A percentile compares a stretch with the other conserved stretches of the same genome.
phyloP scores from a whole-genome alignment of 2,888 invertebrate species.

The Dinocampus coccinellae region DNA sequence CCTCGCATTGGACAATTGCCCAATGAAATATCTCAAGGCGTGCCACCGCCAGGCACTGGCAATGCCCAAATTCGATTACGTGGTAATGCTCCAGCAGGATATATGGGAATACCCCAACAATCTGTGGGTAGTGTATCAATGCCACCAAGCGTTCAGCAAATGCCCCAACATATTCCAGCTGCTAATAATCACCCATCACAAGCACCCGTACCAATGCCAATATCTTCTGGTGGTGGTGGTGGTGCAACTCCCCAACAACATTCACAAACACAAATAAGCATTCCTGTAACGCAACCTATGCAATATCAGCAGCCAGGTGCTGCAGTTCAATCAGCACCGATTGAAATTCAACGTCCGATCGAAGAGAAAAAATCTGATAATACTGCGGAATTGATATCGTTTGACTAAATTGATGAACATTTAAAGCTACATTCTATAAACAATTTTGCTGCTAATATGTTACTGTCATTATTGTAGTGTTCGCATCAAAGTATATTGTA shows the following conservation, averaged over 20 bases:
- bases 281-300: slow-evolving; percentile 46
- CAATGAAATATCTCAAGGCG: slow-evolving; percentile 42
- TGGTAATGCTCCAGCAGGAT: slow-evolving; percentile 40
- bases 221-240: slow-evolving; percentile 35
- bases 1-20: slow-evolving; percentile 27
- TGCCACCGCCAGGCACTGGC: slow-evolving; percentile 48
- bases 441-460: not conserved
- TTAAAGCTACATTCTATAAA: not conserved
- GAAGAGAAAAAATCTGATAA: slow-evolving; percentile 70
- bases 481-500: not conserved
- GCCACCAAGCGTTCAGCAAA: slow-evolving; percentile 41
- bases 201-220: slow-evolving; percentile 43
- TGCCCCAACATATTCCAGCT: slow-evolving; percentile 42
- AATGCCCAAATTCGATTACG: slow-evolving; percentile 48
- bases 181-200: slow-evolving; percentile 40
- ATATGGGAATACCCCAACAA: slow-evolving; percentile 49
- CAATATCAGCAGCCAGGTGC: slow-evolving; percentile 46
- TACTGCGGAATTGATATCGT: slow-evolving; percentile 86
- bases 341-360: slow-evolving; percentile 48
- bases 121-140: slow-evolving; percentile 45
- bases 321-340: slow-evolving; percentile 34
- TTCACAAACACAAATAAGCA: slow-evolving; percentile 45
- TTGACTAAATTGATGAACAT: slow-evolving; percentile 73
- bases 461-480: slow-evolving; percentile 3
- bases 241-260: slow-evolving; percentile 34